These are phyloP conservation scores for Chrysocyon brachyurus DNA, from an alignment of 2,797 vertebrate species.

Conservation along the genomic window DNA sequence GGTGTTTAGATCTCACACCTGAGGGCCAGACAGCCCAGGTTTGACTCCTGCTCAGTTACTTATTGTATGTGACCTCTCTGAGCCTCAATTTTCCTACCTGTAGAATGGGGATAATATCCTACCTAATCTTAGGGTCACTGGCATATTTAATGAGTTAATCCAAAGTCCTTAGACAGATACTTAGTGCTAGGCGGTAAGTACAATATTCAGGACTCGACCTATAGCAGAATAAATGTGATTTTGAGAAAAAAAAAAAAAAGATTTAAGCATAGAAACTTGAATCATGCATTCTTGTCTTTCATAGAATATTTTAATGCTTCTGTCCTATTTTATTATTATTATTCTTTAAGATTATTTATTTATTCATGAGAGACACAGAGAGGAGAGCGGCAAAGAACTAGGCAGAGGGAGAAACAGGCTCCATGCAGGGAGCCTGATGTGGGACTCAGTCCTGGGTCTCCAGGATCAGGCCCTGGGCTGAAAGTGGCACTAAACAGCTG, in stretches of 20 bases:
- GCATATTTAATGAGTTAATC: background rate
- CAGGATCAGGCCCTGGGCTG: too few species aligned
- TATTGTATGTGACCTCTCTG: background rate
- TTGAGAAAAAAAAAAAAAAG: background rate
- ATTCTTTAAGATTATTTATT: too few species aligned
- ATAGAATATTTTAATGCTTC: background rate
- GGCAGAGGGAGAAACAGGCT: too few species aligned
- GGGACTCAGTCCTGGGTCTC: too few species aligned
- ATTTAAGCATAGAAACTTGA: background rate
- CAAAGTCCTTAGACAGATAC: background rate
- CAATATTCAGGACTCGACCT: background rate
- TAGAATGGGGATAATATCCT: background rate
- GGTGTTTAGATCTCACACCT: background rate
- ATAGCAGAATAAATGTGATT: background rate
- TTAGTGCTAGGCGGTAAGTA: background rate
- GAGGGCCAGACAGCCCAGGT: background rate
- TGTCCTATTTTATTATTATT: slow-evolving; percentile 36
- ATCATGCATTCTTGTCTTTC: background rate
- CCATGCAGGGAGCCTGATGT: too few species aligned
- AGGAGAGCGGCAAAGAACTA: too few species aligned
- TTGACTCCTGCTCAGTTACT: background rate
- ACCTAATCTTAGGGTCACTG: background rate
- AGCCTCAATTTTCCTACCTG: background rate
- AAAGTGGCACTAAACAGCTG: too few species aligned
- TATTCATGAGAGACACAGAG: too few species aligned